phyloP scores from a whole-genome alignment of 2,888 invertebrate species.

The Agonopterix alstromeriana region DNA sequence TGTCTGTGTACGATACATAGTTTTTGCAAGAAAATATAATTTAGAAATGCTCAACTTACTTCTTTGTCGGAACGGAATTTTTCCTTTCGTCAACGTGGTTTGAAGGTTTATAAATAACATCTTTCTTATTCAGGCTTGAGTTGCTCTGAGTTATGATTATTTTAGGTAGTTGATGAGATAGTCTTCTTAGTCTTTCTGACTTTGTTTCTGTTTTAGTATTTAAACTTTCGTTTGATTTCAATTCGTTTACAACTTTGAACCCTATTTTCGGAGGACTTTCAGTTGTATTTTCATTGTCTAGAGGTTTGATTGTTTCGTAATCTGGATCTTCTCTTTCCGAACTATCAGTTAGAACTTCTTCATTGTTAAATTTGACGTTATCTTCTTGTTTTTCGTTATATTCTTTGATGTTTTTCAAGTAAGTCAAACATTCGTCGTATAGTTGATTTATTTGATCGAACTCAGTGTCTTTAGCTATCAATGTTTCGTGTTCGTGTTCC shows the following conservation, averaged over 20 bases:
- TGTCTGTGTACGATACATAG: no score
- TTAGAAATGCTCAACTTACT: no score
- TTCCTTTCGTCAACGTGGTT: no score
- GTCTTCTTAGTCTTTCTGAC: slow-evolving; percentile 49
- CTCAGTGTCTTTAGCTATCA: slow-evolving; percentile 29
- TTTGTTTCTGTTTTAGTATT: slow-evolving; percentile 34
- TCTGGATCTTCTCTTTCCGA: slow-evolving; percentile 24
- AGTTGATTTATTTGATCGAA: slow-evolving; percentile 49
- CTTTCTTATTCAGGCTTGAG: slow-evolving; percentile 32
- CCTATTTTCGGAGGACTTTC: slow-evolving; percentile 7
- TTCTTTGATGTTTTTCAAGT: slow-evolving; percentile 33
- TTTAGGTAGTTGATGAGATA: slow-evolving; percentile 58
- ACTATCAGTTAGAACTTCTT: background rate
- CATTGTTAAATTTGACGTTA: no score
- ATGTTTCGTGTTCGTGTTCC: slow-evolving; percentile 17
- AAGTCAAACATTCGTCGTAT: slow-evolving; percentile 59
- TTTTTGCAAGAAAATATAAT: no score
- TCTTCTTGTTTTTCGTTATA: slow-evolving; percentile 4
- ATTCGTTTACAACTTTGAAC: slow-evolving; percentile 48
- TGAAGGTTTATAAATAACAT: no score
- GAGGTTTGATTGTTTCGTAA: slow-evolving; percentile 37
- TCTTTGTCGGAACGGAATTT: no score
- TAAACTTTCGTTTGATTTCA: slow-evolving; percentile 36
- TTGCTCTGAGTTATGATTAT: slow-evolving; percentile 63
- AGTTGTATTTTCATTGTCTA: slow-evolving; percentile 7